Evolutionary conservation across 2,888 invertebrate species (phyloP).

Genomic region (Lycophotia porphyrea): DNA sequence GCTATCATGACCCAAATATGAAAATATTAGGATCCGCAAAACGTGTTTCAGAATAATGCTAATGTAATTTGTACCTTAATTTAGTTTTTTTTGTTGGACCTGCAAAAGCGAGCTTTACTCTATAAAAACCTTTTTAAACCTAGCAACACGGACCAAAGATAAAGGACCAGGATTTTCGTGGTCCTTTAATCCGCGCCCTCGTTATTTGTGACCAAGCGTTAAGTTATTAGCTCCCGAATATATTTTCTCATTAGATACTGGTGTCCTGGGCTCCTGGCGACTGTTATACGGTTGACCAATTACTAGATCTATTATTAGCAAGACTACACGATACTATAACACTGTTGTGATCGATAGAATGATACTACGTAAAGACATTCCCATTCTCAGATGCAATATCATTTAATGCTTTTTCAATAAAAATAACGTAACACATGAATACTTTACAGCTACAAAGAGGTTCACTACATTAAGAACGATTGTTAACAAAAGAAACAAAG

Average conservation of each 20-base stretch:
- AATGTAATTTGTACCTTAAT: conserved; percentile 59
- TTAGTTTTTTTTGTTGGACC: conserved; percentile 53
- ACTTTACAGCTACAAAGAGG: background rate
- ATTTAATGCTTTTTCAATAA: conserved; percentile 19
- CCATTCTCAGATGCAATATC: conserved; percentile 19
- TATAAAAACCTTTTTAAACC: conserved; percentile 41
- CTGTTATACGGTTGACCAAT: background rate
- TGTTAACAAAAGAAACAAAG: conserved; percentile 20
- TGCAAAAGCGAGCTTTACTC: conserved; percentile 18
- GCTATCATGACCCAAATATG: conserved; percentile 42
- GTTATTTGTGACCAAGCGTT: conserved; percentile 19
- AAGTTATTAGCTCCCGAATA: conserved; percentile 16
- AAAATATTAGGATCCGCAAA: conserved; percentile 49
- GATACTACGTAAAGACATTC: conserved; percentile 1
- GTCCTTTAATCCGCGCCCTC: conserved; percentile 28
- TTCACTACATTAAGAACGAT: background rate
- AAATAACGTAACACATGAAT: background rate
- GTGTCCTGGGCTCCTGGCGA: background rate
- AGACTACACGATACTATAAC: conserved; percentile 6
- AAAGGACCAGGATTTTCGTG: conserved; percentile 32
- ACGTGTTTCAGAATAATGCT: conserved; percentile 58
- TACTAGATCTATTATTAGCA: conserved; percentile 11
- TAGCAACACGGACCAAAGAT: conserved; percentile 10
- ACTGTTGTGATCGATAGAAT: conserved; percentile 1
- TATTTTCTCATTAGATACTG: conserved; percentile 6